Conservation (phyloP, 1,140 invertebrate genomes). For the Penaeus vannamei region DNA sequence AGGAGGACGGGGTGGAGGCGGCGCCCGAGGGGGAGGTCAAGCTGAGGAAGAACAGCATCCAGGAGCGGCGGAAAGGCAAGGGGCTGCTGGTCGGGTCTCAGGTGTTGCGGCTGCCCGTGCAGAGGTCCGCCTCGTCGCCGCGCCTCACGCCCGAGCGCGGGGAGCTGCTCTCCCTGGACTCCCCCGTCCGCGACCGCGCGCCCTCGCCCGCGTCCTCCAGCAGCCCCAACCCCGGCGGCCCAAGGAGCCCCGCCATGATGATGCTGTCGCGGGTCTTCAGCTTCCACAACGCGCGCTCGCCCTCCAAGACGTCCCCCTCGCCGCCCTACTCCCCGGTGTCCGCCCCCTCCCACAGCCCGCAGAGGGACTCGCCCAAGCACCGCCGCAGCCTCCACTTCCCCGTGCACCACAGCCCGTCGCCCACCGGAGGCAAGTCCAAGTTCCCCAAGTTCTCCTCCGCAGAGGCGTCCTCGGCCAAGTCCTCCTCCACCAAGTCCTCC, state of each 20-base stretch:
- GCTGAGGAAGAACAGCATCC: conserved; percentile 38
- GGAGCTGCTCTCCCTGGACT: neutral
- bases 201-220: neutral
- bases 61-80: conserved; percentile 25
- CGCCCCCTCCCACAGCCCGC: neutral
- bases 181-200: neutral
- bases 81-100: neutral
- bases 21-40: neutral
- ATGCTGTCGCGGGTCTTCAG: conserved; percentile 39
- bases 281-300: conserved; percentile 4
- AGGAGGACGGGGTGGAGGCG: neutral
- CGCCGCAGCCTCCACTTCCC: neutral
- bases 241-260: conserved; percentile 30
- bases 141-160: neutral
- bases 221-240: neutral
- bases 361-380: neutral
- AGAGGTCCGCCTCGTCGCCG: neutral
- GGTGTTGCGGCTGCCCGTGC: neutral
- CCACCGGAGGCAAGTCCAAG: neutral
- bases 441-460: neutral
- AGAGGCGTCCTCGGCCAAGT: neutral
- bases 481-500: neutral
- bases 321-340: neutral
- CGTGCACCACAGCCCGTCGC: neutral
- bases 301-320: neutral